Percentiles rank a stretch among this genome's conserved stretches.
These are phyloP conservation scores for Meandrusa payeni DNA, from an alignment of 2,888 invertebrate genomes.

Conservation along the genomic window DNA sequence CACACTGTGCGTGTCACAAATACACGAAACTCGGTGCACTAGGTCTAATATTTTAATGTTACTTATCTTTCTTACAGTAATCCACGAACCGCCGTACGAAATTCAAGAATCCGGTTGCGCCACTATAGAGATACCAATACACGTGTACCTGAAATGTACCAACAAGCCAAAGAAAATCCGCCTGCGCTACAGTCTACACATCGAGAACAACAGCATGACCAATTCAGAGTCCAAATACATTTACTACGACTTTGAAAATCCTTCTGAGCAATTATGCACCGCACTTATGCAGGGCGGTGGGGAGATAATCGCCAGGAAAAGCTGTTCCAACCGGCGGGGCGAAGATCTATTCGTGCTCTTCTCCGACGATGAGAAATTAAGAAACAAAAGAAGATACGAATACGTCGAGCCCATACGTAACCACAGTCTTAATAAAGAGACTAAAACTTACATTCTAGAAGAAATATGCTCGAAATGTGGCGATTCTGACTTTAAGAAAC, in stretches of 20 bases:
- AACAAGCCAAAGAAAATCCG: constrained; percentile 67
- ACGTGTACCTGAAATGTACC: constrained; percentile 71
- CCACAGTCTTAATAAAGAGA: constrained; percentile 42
- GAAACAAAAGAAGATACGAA: constrained; percentile 44
- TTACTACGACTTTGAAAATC: constrained; percentile 69
- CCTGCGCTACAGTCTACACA: constrained; percentile 63
- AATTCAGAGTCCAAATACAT: constrained; percentile 62
- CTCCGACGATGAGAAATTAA: constrained; percentile 44
- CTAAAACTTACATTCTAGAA: constrained; percentile 46
- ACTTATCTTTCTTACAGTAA: constrained; percentile 48
- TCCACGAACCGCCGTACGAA: constrained; percentile 76
- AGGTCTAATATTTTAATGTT: no score
- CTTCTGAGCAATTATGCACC: constrained; percentile 56
- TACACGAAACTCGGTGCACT: no score
- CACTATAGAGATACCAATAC: constrained; percentile 70
- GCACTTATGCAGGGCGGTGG: constrained; percentile 69
- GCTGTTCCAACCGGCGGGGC: constrained; percentile 33
- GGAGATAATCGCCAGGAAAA: constrained; percentile 55
- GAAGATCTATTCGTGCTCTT: constrained; percentile 52
- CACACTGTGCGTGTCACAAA: no score
- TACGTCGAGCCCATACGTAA: constrained; percentile 58
- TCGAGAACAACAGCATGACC: constrained; percentile 61
- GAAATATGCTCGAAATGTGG: constrained; percentile 63
- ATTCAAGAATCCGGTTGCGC: constrained; percentile 74
- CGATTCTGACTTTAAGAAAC: constrained; percentile 58